Base-by-base conservation (phyloP, 2,888 invertebrate genomes). In the Hipparchia sbordonii region DNA sequence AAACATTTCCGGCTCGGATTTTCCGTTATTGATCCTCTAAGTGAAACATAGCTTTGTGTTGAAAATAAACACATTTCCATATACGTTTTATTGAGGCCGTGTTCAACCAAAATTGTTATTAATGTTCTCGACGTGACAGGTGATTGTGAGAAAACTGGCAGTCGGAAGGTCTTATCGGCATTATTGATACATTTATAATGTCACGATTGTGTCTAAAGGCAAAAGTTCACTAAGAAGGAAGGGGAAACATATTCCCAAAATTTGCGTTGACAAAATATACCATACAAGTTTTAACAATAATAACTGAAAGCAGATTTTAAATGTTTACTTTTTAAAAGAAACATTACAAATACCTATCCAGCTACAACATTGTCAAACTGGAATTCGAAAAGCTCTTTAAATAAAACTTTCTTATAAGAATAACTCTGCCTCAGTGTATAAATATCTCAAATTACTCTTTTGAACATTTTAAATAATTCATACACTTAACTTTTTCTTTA, bases 111-210 rank as follows among this genome's bases (percentile, higher is more conserved):
- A 85, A 83, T 88, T 85, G 86, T 89, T 87, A 90, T 90, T 88
- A 88, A 90, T 90, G 85, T 87, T 81, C 79, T 76, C 76, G 74
- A 78, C 80, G 82, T 89, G 89, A 89, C 88, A 87, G 85, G 86
- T 85, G 84, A 84, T 84, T 87, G 87, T 86, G 82, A 83, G 79
- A 79, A 73, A 68, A 81, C 77, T 79, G 81, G 78, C 54, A 67
- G 54, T 56, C 56, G 77, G 81, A 80, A 77, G 79, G 81, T 77
- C 81, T 78, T 81, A 81, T 81, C 56, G 67, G 13, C 67, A 67
- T 56, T 56, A 67, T 67, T 67, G 46, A 56, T 67, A 67, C 81
- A 82, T 87, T 46, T 87, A 90, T 88, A 85, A 87, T 88, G 86
- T 85, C 83, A 82, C 84, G 84, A 81, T 45, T 46, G 13, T 67